Evolutionary conservation across 2,797 vertebrate species (phyloP), one percentile per base, ranked within the genome.

Genomic region (Selene dorsalis): DNA sequence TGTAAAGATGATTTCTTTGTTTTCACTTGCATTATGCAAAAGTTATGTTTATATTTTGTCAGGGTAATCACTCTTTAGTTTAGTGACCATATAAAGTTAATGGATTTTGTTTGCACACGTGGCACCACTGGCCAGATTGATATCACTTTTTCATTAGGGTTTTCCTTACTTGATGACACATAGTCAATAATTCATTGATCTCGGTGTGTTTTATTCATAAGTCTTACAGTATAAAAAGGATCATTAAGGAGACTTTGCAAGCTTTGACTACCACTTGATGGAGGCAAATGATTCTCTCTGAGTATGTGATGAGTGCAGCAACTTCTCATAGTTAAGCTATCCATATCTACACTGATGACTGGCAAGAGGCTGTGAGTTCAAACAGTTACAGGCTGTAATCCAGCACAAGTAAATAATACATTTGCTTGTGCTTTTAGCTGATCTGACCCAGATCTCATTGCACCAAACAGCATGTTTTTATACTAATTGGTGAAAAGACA

Each of bases 141-240:
- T 90, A 90, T 89, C 85, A 88, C 73, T 87, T 79, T 92, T 92
- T 90, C 88, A 92, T 89, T 80, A 89, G 76, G 82, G 83, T 81
- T 88, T 87, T 85, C 84, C 89, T 88, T 85, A 84, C 83, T 87
- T 83, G 88, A 91, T 85, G 92, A 92, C 90, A 91, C 73, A 69
- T 78, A 72, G 87, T 93, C 93, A 92, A 94, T 93, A 92, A 92
- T 90, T 90, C 60, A 93, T 94, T 68, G 91, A 94, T 92, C 77
- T 12, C 14, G 11, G 59, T 63, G 80, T 93, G 86, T 91, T 93
- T 94, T 92, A 94, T 94, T 93, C 86, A 95, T 93, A 88, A 72
- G 76, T 89, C 73, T 85, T 80, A 85, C 77, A 76, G 68, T 92
- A 85, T 68, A 75, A 68, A 79, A 63, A 50, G 82, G 84, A 87